phyloP scores from a whole-genome alignment of 2,797 vertebrate species.

The Podargus strigoides region DNA sequence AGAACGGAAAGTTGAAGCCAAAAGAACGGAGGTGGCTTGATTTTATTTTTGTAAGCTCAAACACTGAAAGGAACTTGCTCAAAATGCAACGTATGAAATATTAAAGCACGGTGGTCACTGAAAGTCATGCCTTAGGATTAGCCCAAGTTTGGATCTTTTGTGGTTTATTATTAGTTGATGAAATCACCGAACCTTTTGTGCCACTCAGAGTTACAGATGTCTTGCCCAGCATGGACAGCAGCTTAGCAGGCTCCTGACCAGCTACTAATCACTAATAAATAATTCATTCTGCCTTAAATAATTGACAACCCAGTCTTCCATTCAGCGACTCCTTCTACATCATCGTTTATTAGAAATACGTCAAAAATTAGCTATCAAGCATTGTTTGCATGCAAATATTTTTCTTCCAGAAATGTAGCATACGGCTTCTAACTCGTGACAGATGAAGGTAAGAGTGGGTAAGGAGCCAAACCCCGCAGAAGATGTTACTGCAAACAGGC shows the following conservation, averaged over 20 bases:
- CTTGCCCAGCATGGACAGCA: neutral
- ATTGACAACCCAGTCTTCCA: neutral
- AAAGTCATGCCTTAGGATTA: neutral
- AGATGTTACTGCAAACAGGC: neutral
- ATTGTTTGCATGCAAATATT: neutral
- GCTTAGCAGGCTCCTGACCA: neutral
- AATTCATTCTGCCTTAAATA: neutral
- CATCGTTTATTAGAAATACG: neutral
- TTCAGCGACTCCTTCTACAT: neutral
- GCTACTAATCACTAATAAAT: neutral
- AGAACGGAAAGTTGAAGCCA: neutral
- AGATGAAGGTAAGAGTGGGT: neutral
- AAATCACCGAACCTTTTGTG: neutral
- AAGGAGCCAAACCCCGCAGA: neutral
- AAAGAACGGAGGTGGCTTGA: neutral
- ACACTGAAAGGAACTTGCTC: neutral
- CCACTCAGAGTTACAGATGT: neutral
- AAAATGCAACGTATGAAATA: neutral
- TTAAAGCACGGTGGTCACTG: neutral
- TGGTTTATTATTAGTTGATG: neutral
- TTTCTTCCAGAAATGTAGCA: neutral
- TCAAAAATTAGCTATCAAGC: neutral
- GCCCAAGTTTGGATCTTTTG: neutral
- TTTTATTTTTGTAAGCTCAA: neutral
- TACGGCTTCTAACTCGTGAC: accelerated